These are phyloP conservation scores for Pterophyllum scalare DNA, from an alignment of 2,113 vertebrate species.

Conservation along the genomic window DNA sequence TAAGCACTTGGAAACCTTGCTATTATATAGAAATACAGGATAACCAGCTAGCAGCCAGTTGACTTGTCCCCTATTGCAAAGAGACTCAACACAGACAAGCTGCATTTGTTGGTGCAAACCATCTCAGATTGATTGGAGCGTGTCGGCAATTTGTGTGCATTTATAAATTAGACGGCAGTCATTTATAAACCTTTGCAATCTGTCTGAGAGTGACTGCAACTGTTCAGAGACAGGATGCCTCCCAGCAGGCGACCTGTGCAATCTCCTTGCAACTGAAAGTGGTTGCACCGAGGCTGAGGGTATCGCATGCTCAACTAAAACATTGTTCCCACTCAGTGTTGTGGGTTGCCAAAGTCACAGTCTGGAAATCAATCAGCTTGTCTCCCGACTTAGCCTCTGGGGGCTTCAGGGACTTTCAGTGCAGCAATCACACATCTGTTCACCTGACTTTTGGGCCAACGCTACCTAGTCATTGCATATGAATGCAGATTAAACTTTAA, in stretches of 20 bases:
- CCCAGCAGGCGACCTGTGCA: too few relatives aligned
- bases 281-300: not conserved
- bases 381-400: not conserved
- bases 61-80: not conserved
- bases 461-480: too few relatives aligned
- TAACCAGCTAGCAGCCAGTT: not conserved
- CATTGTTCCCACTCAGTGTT: not conserved
- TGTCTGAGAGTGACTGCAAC: not conserved
- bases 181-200: not conserved
- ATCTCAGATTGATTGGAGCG: not conserved
- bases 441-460: too few relatives aligned
- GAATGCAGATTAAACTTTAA: too few relatives aligned
- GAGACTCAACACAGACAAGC: not conserved
- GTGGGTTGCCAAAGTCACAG: not conserved
- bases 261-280: not conserved
- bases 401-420: not conserved
- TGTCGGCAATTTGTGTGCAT: not conserved
- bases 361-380: not conserved
- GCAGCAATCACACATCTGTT: not conserved
- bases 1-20: not conserved
- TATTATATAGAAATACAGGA: not conserved
- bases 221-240: not conserved
- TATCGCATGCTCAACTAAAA: not conserved
- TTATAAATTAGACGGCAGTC: not conserved
- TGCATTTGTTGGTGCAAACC: not conserved